Base-by-base conservation (phyloP, 37 sponge, comb jelly and placozoan genomes). In the Cliona cf. orientalis region DNA sequence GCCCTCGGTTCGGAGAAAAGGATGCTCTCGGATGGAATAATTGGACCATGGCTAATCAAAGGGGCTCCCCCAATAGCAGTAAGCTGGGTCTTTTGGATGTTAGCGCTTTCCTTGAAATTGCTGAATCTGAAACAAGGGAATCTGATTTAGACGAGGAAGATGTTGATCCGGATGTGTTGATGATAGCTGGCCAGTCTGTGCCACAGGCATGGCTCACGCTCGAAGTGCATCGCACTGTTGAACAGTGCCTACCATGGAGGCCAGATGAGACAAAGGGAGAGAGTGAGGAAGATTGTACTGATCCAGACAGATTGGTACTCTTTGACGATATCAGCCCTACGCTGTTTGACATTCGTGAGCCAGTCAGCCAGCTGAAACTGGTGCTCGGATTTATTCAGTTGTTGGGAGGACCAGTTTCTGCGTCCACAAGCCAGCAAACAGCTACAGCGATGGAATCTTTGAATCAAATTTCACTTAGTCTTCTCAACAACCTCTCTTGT, bases 281-380 rank as follows among this genome's bases (percentile, higher is more conserved):
- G 42, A 41, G 56, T n/a, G 84, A 91, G 26, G 86, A 91, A 2
- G 93, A 89, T 25, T 66, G 64, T 41, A 64, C 82, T 9, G 96
- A 96, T 49, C 82, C 88, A 14, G 96, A 96, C 7, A 57, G 87
- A 49, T 53, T 90, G 26, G 90, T 93, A 14, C 42, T 90, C 23
- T 93, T 93, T 76, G 96, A 96, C 69, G 94, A 93, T 56, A 56
- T 96, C 33, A 35, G 42, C 40, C 72, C 84, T 3, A 61, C 40
- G 42, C 37, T 93, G 82, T 96, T 96, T 58, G 12, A 25, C 0
- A 19, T 96, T 49, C 58, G 36, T 9, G 79, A 71, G 28, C 72
- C 79, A 17, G 39, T 58, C 31, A 68, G 81, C 34, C 67, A 84
- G 28, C 28, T 81, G 40, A n/a, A 72, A 12, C 80, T 96, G 33